Percentiles rank a stretch among this genome's conserved stretches.
phyloP scores from a whole-genome alignment of 1,140 invertebrate genomes.

The Teleogryllus occipitalis region DNA sequence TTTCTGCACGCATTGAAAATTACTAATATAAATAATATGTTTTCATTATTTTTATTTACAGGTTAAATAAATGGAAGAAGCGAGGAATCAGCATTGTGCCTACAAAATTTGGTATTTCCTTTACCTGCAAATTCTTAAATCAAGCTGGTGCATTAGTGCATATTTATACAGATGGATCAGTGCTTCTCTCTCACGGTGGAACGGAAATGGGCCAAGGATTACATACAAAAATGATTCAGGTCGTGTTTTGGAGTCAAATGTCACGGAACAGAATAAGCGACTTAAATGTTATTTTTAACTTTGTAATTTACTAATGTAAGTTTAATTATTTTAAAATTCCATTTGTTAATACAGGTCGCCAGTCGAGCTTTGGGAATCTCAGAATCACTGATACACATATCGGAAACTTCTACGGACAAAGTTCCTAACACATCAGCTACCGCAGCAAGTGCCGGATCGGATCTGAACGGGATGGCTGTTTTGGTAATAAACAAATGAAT shows the following conservation, averaged over 20 bases:
- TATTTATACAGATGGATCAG: slow-evolving; percentile 85
- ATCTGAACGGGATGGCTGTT: slow-evolving; percentile 93
- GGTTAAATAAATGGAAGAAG: slow-evolving; percentile 76
- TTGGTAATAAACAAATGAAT: slow-evolving; percentile 47
- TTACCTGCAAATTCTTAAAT: slow-evolving; percentile 71
- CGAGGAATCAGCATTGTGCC: slow-evolving; percentile 80
- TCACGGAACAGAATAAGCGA: too few species aligned
- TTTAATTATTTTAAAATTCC: background rate
- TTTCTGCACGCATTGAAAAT: background rate
- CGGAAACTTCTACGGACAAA: slow-evolving; percentile 85
- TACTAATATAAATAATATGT: background rate
- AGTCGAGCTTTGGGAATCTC: slow-evolving; percentile 65
- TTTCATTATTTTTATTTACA: slow-evolving; percentile 34
- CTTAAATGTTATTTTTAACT: too few species aligned
- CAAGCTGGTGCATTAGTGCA: slow-evolving; percentile 84
- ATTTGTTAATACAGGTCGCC: slow-evolving; percentile 43
- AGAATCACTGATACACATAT: slow-evolving; percentile 70
- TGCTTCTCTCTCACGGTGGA: slow-evolving; percentile 83
- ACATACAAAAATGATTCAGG: slow-evolving; percentile 92
- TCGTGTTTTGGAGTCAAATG: slow-evolving; percentile 27
- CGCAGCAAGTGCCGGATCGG: slow-evolving; percentile 83
- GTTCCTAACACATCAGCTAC: slow-evolving; percentile 90
- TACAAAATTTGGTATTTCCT: slow-evolving; percentile 85
- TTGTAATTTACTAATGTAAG: background rate
- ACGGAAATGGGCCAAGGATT: slow-evolving; percentile 95